Conservation (phyloP, 2,888 invertebrate genomes). For the Chaetogeoica ovagalla region DNA sequence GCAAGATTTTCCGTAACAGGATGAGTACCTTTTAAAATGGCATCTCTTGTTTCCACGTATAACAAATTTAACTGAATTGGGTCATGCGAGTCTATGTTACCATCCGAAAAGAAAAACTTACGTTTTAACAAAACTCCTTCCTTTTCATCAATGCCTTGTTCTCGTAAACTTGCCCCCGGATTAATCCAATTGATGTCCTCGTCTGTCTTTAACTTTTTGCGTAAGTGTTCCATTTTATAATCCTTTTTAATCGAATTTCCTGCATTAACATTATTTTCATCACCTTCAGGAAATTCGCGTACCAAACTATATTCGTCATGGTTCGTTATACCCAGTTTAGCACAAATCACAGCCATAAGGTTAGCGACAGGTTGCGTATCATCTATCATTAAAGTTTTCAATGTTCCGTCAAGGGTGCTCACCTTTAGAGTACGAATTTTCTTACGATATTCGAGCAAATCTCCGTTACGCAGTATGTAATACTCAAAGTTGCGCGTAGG, state of each 20-base stretch:
- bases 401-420: slow-evolving; percentile 91
- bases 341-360: slow-evolving; percentile 98
- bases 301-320: slow-evolving; percentile 98
- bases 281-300: slow-evolving; percentile 83
- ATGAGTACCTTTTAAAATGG: slow-evolving; percentile 94
- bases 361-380: slow-evolving; percentile 99
- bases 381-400: slow-evolving; percentile 95
- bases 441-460: slow-evolving; percentile 89
- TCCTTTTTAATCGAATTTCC: slow-evolving; percentile 90
- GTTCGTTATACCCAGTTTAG: slow-evolving; percentile 91
- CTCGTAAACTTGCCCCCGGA: slow-evolving; percentile 91
- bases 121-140: slow-evolving; percentile 90
- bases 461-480: slow-evolving; percentile 92
- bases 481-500: slow-evolving; percentile 93
- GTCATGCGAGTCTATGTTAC: slow-evolving; percentile 96
- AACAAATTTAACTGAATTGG: slow-evolving; percentile 95
- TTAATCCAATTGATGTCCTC: slow-evolving; percentile 99
- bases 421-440: slow-evolving; percentile 93
- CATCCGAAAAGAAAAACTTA: slow-evolving; percentile 98
- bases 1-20: slow-evolving; percentile 94
- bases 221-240: slow-evolving; percentile 94
- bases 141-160: slow-evolving; percentile 92
- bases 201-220: slow-evolving; percentile 95
- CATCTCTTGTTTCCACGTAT: slow-evolving; percentile 94
- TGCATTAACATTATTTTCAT: slow-evolving; percentile 75